Conservation (phyloP, 2,113 vertebrate species). For the Myotis davidii region DNA sequence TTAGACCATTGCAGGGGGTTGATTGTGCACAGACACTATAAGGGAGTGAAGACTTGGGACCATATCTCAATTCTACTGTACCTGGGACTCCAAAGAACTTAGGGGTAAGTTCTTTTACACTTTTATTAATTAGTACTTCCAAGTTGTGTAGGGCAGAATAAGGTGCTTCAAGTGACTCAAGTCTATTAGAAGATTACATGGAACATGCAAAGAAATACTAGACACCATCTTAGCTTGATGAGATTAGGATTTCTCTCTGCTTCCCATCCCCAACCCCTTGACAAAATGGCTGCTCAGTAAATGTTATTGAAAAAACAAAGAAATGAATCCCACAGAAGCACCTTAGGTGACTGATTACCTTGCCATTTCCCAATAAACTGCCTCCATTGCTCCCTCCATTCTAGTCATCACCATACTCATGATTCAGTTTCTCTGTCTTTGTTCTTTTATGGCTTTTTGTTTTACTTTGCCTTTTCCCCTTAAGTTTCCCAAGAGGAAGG, state of each 20-base stretch:
- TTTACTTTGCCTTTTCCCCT: not conserved
- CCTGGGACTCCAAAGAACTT: not conserved
- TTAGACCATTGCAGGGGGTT: not conserved
- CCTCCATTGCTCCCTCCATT: not conserved
- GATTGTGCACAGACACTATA: not conserved
- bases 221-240: not conserved
- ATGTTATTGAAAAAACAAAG: not conserved
- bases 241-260: not conserved
- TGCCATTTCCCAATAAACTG: not conserved
- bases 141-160: not conserved
- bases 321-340: not conserved
- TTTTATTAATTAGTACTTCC: not conserved
- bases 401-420: not conserved
- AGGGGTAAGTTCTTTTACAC: not conserved
- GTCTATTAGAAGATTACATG: not conserved
- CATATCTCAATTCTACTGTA: not conserved
- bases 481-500: not conserved
- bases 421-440: not conserved
- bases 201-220: too few species aligned
- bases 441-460: not conserved
- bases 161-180: not conserved
- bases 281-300: not conserved
- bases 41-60: not conserved
- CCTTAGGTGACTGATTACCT: accelerated
- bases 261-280: too few species aligned